Evolutionary conservation across 2,888 invertebrate genomes (phyloP).

Genomic region (Ochropleura leucogaster): DNA sequence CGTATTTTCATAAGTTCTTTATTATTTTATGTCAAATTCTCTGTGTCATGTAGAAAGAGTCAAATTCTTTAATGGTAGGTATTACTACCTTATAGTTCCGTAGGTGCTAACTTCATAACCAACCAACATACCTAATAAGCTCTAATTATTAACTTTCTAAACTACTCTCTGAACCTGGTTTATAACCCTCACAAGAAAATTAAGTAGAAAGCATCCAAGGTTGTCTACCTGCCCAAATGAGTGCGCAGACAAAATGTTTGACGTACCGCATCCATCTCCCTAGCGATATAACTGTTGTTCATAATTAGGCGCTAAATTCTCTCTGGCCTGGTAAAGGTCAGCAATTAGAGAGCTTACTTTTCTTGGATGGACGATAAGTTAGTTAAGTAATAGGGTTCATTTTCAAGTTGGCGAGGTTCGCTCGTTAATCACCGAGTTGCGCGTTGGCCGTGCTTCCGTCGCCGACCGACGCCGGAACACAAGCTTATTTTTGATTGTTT

Average conservation of each 20-base stretch:
- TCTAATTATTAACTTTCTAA: slow-evolving; percentile 41
- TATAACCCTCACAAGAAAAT: slow-evolving; percentile 47
- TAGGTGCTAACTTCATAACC: slow-evolving; percentile 1
- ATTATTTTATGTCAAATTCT: neutral
- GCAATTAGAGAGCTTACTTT: slow-evolving; percentile 80
- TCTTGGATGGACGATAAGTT: slow-evolving; percentile 79
- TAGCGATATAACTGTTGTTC: slow-evolving; percentile 54
- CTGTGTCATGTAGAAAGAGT: neutral
- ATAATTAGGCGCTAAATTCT: slow-evolving; percentile 66
- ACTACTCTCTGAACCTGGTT: slow-evolving; percentile 35
- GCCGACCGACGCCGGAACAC: slow-evolving; percentile 82
- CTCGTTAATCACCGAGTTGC: slow-evolving; percentile 85
- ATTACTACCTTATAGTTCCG: neutral
- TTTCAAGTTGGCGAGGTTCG: slow-evolving; percentile 82
- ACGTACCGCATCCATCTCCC: slow-evolving; percentile 59
- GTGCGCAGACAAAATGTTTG: slow-evolving; percentile 61
- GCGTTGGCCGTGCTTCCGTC: slow-evolving; percentile 80
- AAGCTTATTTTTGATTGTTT: slow-evolving; percentile 89
- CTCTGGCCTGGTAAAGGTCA: slow-evolving; percentile 72
- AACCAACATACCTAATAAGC: slow-evolving; percentile 26
- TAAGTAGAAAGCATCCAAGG: slow-evolving; percentile 48
- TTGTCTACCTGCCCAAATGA: slow-evolving; percentile 54
- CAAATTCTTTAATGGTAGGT: neutral
- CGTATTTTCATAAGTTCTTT: neutral
- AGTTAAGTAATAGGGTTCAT: slow-evolving; percentile 86